phyloP scores from a whole-genome alignment of 2,888 invertebrate species.

The Unio delphinus region DNA sequence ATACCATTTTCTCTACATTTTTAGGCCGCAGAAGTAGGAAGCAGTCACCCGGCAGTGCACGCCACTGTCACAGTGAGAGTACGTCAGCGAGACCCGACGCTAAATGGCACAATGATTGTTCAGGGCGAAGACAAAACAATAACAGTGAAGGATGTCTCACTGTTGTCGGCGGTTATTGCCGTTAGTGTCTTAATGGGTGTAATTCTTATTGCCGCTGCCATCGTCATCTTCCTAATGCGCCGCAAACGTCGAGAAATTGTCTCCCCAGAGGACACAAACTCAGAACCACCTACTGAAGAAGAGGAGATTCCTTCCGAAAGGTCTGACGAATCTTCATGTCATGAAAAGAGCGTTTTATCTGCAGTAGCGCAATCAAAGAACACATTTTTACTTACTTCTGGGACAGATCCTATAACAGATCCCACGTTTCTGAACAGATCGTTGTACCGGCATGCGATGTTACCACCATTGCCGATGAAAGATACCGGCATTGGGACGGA shows the following conservation, averaged over 20 bases:
- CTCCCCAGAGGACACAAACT: constrained; percentile 23
- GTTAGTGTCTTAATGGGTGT: constrained; percentile 13
- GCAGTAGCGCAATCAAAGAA: no score
- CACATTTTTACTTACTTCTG: neutral
- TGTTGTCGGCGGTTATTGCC: constrained; percentile 30
- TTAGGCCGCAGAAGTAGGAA: no score
- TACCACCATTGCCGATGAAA: constrained; percentile 34
- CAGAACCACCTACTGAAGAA: constrained; percentile 37
- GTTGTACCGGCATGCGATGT: neutral
- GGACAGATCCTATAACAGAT: constrained; percentile 11
- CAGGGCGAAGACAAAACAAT: neutral
- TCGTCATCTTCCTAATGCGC: no score
- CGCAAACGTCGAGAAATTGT: constrained; percentile 19
- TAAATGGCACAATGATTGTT: constrained; percentile 14
- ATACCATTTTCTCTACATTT: no score
- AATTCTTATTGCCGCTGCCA: constrained; percentile 11
- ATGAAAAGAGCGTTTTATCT: no score
- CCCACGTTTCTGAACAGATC: no score
- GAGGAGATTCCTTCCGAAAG: constrained; percentile 29
- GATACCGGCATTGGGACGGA: constrained; percentile 37
- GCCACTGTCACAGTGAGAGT: constrained; percentile 23
- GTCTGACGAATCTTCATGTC: no score
- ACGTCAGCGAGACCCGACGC: constrained; percentile 12
- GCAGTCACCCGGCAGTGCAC: no score
- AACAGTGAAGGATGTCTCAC: neutral